phyloP scores from a whole-genome alignment of 2,888 invertebrate genomes.

The Slavum lentiscoides region DNA sequence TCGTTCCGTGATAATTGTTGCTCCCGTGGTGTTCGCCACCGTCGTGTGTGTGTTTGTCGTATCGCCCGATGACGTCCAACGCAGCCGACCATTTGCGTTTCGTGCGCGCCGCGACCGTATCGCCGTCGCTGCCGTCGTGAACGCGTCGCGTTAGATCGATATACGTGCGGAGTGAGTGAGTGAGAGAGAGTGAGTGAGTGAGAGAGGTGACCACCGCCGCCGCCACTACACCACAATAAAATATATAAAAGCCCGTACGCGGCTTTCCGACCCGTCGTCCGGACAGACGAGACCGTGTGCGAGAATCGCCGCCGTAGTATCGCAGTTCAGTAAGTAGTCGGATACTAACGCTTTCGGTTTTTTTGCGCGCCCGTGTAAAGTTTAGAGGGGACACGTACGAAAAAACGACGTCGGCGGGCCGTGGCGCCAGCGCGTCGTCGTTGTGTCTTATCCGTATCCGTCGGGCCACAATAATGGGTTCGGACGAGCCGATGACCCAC shows the following conservation, averaged over 20 bases:
- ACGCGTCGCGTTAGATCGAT: slow-evolving; percentile 48
- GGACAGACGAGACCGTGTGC: not conserved
- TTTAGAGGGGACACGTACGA: not conserved
- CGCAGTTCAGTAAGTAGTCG: slow-evolving; percentile 24
- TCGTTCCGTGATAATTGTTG: slow-evolving; percentile 44
- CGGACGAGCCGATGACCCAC: slow-evolving; percentile 25
- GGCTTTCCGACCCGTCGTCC: slow-evolving; percentile 29
- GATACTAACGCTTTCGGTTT: not conserved
- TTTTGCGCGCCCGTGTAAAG: not conserved
- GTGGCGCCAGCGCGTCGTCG: not conserved
- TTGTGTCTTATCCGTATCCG: not conserved
- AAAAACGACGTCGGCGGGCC: not conserved
- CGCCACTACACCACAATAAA: not conserved
- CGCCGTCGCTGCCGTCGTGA: slow-evolving; percentile 16
- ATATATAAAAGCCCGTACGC: not conserved
- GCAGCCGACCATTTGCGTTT: slow-evolving; percentile 44
- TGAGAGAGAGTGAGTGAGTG: slow-evolving; percentile 23
- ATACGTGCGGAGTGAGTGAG: not conserved
- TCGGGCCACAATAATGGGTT: not conserved
- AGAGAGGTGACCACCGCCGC: not conserved
- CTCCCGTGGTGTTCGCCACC: slow-evolving; percentile 34
- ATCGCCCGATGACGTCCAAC: slow-evolving; percentile 41
- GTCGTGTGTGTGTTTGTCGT: not conserved
- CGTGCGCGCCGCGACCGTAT: slow-evolving; percentile 12
- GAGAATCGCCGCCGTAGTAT: too few species aligned